Percentiles rank a stretch among this genome's conserved stretches.
phyloP scores from a whole-genome alignment of 2,113 vertebrate species.

The Oncorhynchus nerka region DNA sequence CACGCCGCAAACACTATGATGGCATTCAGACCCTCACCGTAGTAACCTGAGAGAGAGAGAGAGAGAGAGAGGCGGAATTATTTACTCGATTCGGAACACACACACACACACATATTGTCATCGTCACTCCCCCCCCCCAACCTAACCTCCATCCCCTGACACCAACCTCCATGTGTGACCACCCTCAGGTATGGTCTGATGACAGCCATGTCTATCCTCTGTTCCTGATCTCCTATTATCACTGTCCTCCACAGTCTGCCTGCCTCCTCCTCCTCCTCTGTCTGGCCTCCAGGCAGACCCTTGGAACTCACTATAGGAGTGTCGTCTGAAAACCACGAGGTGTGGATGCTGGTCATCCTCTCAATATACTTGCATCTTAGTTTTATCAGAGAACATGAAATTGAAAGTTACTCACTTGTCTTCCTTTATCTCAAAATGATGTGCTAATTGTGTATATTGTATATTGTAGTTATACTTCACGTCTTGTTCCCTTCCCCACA shows the following conservation, averaged over 20 bases:
- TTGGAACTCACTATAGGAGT: constrained; percentile 90
- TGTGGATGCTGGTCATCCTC: not conserved
- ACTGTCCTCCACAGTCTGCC: constrained; percentile 92
- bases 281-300: constrained; percentile 72
- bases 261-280: constrained; percentile 73
- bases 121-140: constrained; percentile 9
- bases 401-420: not conserved
- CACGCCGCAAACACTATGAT: constrained; percentile 98
- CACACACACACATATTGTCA: constrained; percentile 9
- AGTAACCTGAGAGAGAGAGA: constrained; percentile 81
- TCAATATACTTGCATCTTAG: not conserved
- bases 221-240: constrained; percentile 94
- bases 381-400: not conserved
- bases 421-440: not conserved
- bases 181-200: constrained; percentile 94
- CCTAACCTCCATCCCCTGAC: not conserved
- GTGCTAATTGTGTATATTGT: not conserved
- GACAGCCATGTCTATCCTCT: constrained; percentile 95
- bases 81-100: not conserved
- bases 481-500: no score
- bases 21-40: constrained; percentile 93
- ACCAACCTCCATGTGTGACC: constrained; percentile 91
- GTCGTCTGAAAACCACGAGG: constrained; percentile 79
- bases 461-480: no score
- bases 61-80: constrained; percentile 3